Percentiles rank a stretch among this genome's conserved stretches.
Evolutionary conservation across 53 echinoderm and acorn worm species (phyloP).

Genomic region (Echinarachnius parma): DNA sequence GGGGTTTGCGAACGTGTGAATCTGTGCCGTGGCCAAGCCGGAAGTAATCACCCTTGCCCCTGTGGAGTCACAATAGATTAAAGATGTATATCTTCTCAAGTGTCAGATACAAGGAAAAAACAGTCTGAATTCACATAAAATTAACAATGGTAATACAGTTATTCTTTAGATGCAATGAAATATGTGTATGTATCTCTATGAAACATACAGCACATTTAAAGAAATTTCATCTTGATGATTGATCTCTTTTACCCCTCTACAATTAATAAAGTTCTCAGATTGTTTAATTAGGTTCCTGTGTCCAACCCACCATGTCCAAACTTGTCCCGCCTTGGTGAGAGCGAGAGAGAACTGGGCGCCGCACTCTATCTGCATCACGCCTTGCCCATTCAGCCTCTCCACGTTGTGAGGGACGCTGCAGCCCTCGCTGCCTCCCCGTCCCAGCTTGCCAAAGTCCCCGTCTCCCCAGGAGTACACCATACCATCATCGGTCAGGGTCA

Average conservation of each 20-base stretch:
- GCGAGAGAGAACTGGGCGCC: slow-evolving; percentile 96
- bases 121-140: too few species aligned
- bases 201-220: too few species aligned
- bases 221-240: too few species aligned
- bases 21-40: slow-evolving; percentile 90
- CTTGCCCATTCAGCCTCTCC: slow-evolving; percentile 83
- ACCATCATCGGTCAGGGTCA: slow-evolving; percentile 86
- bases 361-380: slow-evolving; percentile 90
- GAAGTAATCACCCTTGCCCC: slow-evolving; percentile 96
- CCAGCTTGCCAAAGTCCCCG: slow-evolving; percentile 96
- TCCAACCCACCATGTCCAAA: slow-evolving; percentile 95
- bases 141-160: too few species aligned
- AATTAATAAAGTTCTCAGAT: too few species aligned
- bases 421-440: slow-evolving; percentile 93
- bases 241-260: too few species aligned
- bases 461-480: slow-evolving; percentile 96
- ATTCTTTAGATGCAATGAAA: too few species aligned
- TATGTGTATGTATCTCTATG: too few species aligned
- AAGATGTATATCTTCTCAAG: too few species aligned
- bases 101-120: too few species aligned
- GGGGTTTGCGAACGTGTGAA: slow-evolving; percentile 88
- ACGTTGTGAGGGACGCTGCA: slow-evolving; percentile 91
- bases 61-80: too few species aligned
- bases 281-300: too few species aligned
- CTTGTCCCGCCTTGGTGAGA: slow-evolving; percentile 75